Base-by-base conservation (phyloP, 2,888 invertebrate species). In the Drosophila picticornis region DNA sequence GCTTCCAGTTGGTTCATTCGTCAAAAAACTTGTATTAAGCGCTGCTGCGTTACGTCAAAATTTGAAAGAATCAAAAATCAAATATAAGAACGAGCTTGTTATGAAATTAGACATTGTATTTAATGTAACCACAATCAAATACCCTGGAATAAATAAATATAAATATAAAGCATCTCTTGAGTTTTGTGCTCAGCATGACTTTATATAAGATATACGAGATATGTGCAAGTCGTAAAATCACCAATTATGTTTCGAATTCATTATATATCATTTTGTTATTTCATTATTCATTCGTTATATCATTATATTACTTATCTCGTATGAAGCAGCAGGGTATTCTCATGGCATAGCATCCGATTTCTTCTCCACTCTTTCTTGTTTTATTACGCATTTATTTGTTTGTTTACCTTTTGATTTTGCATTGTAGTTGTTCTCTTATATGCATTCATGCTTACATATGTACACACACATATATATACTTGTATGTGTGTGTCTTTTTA, bases 321-420 rank as follows among this genome's bases (percentile, higher is more conserved):
- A 25, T 25, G 16, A 16, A 25, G 27, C 50, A 53, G 34, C 34
- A 32, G 34, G 34, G 58, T 69, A 65, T 61, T 22, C 25, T 9
- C 2, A 3, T 6, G 11, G 19, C 46, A 29, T 11, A 68, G 25
- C 46, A 52, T 52, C 22, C 38, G 16, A 31, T 50, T 52, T 29
- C 50, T 11, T 25, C 51, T 59, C 40, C 48, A 48, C 52, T 62
- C 55, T 71, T 65, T 84, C 61, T 75, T 11, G 55, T 70, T 75
- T 75, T 82, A 75, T 77, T 77, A 85, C 80, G 64, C 59, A 77
- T 84, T 83, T 74, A 71, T 88, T 83, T 75, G 79, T 79, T 84
- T 86, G 89, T 84, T 84, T 88, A 88, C 87, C 65, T 88, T 88
- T 78, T 78, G 64, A 81, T 80, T 82, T 69, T 64, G 65, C 57